phyloP scores from a whole-genome alignment of 2,797 vertebrate species.

The Microchirus variegatus region DNA sequence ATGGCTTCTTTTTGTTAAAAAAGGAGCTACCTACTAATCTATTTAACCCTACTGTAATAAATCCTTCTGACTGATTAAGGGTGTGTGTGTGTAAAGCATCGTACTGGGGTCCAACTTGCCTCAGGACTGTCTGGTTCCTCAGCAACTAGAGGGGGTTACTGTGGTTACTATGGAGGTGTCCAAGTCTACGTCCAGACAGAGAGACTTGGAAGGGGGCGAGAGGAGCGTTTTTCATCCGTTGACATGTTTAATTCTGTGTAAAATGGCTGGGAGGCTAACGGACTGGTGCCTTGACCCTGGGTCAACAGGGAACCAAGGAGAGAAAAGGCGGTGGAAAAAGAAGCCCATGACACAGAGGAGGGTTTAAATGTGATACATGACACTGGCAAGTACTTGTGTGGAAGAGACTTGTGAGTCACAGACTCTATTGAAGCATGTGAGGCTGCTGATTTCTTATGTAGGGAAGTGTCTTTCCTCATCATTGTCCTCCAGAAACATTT shows the following conservation, averaged over 20 bases:
- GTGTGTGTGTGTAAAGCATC: conserved; percentile 10
- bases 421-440: neutral
- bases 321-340: neutral
- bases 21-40: conserved; percentile 53
- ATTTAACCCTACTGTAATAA: conserved; percentile 53
- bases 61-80: conserved; percentile 47
- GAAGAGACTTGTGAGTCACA: neutral
- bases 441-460: neutral
- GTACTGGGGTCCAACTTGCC: conserved; percentile 14
- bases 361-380: conserved; percentile 16
- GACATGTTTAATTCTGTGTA: conserved; percentile 26
- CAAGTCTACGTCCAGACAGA: conserved; percentile 11
- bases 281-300: conserved; percentile 18
- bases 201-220: neutral
- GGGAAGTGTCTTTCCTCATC: too few species aligned
- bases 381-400: conserved; percentile 1
- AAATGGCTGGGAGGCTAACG: conserved; percentile 15
- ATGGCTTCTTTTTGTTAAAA: conserved; percentile 49
- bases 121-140: conserved; percentile 31
- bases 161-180: conserved; percentile 44
- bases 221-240: conserved; percentile 28
- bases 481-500: too few species aligned
- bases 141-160: conserved; percentile 27
- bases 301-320: conserved; percentile 9
- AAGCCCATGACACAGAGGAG: neutral